Evolutionary conservation across 2,797 vertebrate species (phyloP), one percentile per base, ranked within the genome.

Genomic region (Numenius phaeopus): DNA sequence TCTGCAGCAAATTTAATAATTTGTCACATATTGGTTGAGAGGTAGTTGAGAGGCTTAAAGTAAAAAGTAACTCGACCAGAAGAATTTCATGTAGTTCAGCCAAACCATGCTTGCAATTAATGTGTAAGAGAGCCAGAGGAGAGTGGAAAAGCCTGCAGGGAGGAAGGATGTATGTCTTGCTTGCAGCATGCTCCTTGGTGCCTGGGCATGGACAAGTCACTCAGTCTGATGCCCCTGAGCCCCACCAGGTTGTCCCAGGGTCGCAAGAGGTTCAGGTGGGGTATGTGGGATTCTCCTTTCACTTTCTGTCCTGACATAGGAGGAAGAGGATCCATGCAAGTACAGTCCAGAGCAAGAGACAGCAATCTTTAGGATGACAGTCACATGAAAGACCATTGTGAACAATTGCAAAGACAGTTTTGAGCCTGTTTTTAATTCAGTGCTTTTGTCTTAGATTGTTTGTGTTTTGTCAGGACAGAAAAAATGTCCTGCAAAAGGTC

Each of bases 1-100:
- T 91, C 49, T 59, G 23, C 57, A n/a, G 30, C 16, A 96, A 93
- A 87, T 96, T 37, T 93, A 72, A 85, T 80, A 73, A 55, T 97
- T 87, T 93, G 37, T 94, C 77, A 82, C 15, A 13, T 62, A 46
- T 44, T 44, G 47, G 10, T 54, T 79, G 40, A 61, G 46, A 62
- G 71, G 11, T 70, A 55, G 13, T 54, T 34, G 24, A 50, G 37
- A 83, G 13, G 37, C 27, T 82, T 89, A 29, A 83, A 83, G 11
- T 1, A 14, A 47, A 61, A 87, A 81, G 23, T 58, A 82, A n/a
- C 6, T 39, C 1, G 2, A 58, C n/a, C 22, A 30, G 62, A 72
- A 54, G 40, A 46, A 50, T 14, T 57, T 70, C 0, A 9, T 24
- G 3, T 37, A 55, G 16, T 59, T 47, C 18, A 61, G 20, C 22